phyloP scores from a whole-genome alignment of 2,888 invertebrate genomes.

The Melangyna quadrimaculata region DNA sequence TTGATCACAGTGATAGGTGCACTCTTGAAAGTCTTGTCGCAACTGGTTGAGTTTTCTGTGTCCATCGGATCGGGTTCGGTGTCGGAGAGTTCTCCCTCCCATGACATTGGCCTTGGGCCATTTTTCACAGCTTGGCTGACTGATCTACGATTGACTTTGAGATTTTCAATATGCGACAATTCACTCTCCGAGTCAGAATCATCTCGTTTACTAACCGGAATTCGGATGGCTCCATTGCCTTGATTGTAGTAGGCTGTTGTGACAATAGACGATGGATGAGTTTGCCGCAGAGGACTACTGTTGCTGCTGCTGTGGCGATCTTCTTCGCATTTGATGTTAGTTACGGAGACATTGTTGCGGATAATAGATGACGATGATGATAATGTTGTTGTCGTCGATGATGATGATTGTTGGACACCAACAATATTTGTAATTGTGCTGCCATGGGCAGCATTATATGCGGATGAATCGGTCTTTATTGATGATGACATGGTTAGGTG shows the following conservation, averaged over 20 bases:
- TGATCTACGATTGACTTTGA: slow-evolving; percentile 82
- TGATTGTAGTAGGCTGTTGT: slow-evolving; percentile 77
- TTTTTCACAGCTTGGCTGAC: slow-evolving; percentile 79
- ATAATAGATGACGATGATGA: slow-evolving; percentile 73
- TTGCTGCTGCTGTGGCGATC: slow-evolving; percentile 70
- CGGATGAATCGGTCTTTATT: slow-evolving; percentile 56
- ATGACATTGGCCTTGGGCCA: slow-evolving; percentile 92
- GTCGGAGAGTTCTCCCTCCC: slow-evolving; percentile 96
- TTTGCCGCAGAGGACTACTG: slow-evolving; percentile 72
- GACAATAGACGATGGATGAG: slow-evolving; percentile 72
- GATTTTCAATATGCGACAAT: slow-evolving; percentile 80
- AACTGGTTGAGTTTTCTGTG: slow-evolving; percentile 77
- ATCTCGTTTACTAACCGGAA: slow-evolving; percentile 77
- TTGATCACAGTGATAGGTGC: slow-evolving; percentile 75
- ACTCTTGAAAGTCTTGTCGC: slow-evolving; percentile 44
- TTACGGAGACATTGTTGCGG: slow-evolving; percentile 87
- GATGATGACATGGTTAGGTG: slow-evolving; percentile 61
- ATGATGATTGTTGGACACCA: slow-evolving; percentile 53
- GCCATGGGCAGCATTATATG: slow-evolving; percentile 54
- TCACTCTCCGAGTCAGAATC: slow-evolving; percentile 80
- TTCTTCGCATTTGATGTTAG: slow-evolving; percentile 86
- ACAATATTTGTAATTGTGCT: slow-evolving; percentile 64
- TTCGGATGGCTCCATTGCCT: slow-evolving; percentile 74
- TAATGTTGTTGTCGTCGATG: slow-evolving; percentile 40
- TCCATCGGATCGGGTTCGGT: slow-evolving; percentile 83